Evolutionary conservation across 2,888 invertebrate species (phyloP), one percentile per base, ranked within the genome.

Genomic region (Philereme transversata): DNA sequence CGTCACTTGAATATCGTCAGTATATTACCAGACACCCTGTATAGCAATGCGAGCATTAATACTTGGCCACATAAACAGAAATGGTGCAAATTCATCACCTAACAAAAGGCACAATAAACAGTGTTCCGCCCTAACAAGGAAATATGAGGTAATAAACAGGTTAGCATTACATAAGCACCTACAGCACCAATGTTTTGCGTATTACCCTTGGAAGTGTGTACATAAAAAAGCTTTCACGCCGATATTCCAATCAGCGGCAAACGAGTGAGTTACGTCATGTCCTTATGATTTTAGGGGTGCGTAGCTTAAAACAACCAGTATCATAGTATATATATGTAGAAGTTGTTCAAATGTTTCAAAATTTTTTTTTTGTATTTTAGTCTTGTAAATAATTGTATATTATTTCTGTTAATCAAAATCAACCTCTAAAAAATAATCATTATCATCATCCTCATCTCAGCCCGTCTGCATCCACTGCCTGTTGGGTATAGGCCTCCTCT

Each of bases 141-240:
- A 67, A 68, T 70, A 70, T 77, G 71, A 68, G 66, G 69, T 64
- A 71, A 73, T 79, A 76, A 80, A 77, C 70, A 77, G 73, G 76
- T 68, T 65, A 74, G 73, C 68, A 70, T 68, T 60, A 71, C 71
- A 72, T 73, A 74, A 76, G 72, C 74, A 75, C 74, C 76, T 69
- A 63, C 55, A 70, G 62, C 70, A 69, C 74, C 74, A 74, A 81
- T 78, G 76, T 77, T 74, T 74, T 73, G 75, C 70, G 73, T 76
- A 81, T 80, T 79, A 75, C 67, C 74, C 71, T 68, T 77, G 76
- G 78, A 80, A 80, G 78, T 79, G 78, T 74, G 75, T 81, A 84
- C 81, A 84, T 82, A 83, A 83, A 84, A 85, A 85, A 79, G 83
- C 84, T 84, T 84, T 84, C 74, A 85, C 75, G 73, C 75, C 79